A percentile compares a stretch with the other conserved stretches of the same genome.
phyloP scores from a whole-genome alignment of 2,797 vertebrate species.

The Trachops cirrhosus region DNA sequence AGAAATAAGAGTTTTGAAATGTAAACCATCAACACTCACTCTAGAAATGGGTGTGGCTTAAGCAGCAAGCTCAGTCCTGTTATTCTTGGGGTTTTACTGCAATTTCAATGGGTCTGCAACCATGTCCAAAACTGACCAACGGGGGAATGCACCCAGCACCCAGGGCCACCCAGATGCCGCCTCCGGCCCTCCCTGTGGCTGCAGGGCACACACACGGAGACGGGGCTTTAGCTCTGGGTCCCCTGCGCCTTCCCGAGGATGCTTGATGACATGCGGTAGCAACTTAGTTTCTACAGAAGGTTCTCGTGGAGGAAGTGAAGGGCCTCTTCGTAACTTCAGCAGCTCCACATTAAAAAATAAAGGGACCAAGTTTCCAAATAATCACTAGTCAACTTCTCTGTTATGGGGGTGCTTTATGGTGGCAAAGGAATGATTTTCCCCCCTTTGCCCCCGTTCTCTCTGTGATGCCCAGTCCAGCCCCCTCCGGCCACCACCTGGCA shows the following conservation, averaged over 20 bases:
- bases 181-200: rapidly evolving
- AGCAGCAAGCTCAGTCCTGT: rapidly evolving
- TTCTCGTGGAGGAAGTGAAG: background rate
- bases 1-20: background rate
- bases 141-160: no score
- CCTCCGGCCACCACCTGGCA: background rate
- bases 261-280: background rate
- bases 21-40: background rate
- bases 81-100: rapidly evolving
- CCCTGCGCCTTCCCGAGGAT: rapidly evolving
- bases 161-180: background rate
- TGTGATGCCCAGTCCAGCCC: no score
- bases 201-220: background rate
- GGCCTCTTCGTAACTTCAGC: background rate
- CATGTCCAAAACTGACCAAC: background rate
- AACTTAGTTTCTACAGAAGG: background rate
- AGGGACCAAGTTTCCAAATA: background rate
- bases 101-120: rapidly evolving
- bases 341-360: background rate
- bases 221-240: background rate
- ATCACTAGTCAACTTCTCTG: background rate
- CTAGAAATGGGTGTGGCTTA: no score
- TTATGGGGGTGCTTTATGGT: background rate
- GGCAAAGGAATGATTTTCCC: background rate
- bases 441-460: background rate